Base-by-base conservation (phyloP, 2,797 vertebrate genomes). In the Alfaro cultratus region DNA sequence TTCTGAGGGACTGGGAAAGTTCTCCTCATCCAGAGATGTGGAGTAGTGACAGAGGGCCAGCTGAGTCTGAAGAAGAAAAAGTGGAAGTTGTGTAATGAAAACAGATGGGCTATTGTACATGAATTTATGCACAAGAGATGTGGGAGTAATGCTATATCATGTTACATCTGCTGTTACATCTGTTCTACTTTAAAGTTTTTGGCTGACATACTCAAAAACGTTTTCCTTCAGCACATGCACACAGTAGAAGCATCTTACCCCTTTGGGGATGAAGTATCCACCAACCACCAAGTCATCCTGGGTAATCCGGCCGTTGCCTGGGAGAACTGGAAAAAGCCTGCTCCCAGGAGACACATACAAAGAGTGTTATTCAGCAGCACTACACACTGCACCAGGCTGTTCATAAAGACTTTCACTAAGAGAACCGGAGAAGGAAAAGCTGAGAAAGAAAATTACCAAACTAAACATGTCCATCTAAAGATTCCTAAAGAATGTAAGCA, bases 271-370 rank as follows among this genome's bases (percentile, higher is more conserved):
- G 73, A 97, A 96, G 93, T 98, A 99, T 85, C 97, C 97, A 47
- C 97, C 97, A 81, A 99, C 29, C 13, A 98, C 92, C 91, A 98
- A 87, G 90, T 98, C 97, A 90, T 97, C 97, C 84, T 98, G 97
- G 64, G 96, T 97, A 83, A 99, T 94, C 83, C 97, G 95, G 81
- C 97, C 97, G 36, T 98, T 99, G 89, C 97, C 97, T 45, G 97
- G 97, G 86, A 98, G 95, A 89, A 98, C 97, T 84, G 97, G 97
- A 91, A 97, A 99, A 89, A 99, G 95, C 89, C 97, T 99, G 93
- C 51, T 90, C 79, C 92, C 90, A 89, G 74, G 86, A 84, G 85
- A 78, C 67, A 77, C 67, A 71, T 68, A 93, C 87, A 93, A 90
- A 92, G 89, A 88, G 55, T 64, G 77, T 89, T 92, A 93, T 89